Evolutionary conservation across 2,113 vertebrate genomes (phyloP).

Genomic region (Aramus guarauna): DNA sequence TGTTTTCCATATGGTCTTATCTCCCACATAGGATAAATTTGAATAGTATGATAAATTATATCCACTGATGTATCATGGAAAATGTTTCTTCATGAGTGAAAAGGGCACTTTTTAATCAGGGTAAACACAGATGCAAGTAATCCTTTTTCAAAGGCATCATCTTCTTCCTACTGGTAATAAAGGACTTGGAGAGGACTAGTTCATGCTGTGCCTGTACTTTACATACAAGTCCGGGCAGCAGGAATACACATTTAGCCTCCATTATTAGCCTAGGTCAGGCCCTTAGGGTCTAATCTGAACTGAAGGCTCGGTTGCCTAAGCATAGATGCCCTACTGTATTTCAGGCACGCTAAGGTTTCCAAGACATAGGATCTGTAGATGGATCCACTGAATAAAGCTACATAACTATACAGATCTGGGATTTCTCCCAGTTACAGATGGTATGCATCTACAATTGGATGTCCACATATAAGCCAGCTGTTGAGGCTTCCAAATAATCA

Average conservation of each 20-base stretch:
- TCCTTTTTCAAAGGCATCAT: not conserved
- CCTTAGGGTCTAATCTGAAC: not conserved
- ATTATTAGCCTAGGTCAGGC: not conserved
- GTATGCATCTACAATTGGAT: not conserved
- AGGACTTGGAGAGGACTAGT: not conserved
- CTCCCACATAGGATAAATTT: constrained; percentile 28
- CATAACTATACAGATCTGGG: not conserved
- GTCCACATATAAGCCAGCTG: not conserved
- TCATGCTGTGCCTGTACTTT: not conserved
- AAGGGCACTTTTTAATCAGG: constrained; percentile 4
- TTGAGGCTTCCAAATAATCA: not conserved
- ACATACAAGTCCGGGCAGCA: not conserved
- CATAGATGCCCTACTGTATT: not conserved
- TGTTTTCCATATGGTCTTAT: constrained; percentile 45
- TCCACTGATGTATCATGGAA: not conserved
- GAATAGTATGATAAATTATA: constrained; percentile 17
- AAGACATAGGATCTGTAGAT: not conserved
- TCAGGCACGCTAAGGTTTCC: not conserved
- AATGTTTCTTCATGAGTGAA: constrained; percentile 7
- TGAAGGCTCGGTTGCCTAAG: not conserved
- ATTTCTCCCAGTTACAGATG: not conserved
- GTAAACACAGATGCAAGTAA: not conserved
- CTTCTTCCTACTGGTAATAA: not conserved
- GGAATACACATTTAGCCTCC: not conserved
- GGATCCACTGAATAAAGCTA: not conserved